Evolutionary conservation across 2,888 invertebrate species (phyloP).

Genomic region (Drosophila incognita): DNA sequence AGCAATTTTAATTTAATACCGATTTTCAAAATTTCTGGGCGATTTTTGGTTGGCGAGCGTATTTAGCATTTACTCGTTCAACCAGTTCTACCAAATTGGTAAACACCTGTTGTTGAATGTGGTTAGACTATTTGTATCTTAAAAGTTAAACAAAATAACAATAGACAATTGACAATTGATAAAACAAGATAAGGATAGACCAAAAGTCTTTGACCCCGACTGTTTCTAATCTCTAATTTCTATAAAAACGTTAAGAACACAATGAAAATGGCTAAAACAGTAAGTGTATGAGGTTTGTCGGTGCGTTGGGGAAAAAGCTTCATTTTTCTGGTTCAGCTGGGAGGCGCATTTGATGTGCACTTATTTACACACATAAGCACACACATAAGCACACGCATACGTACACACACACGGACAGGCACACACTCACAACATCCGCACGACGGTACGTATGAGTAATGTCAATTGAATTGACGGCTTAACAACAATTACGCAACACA

Average conservation of each 20-base stretch:
- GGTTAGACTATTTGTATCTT: not conserved
- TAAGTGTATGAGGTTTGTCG: slow-evolving; percentile 7
- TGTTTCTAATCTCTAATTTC: not conserved
- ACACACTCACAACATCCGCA: slow-evolving; percentile 51
- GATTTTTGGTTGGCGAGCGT: not conserved
- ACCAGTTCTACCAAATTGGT: not conserved
- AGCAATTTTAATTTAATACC: not conserved
- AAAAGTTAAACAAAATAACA: not conserved
- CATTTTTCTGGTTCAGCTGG: slow-evolving; percentile 15
- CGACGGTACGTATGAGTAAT: slow-evolving; percentile 71
- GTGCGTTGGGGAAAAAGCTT: not conserved
- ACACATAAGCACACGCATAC: slow-evolving; percentile 1
- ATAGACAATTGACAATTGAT: not conserved
- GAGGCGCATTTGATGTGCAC: slow-evolving; percentile 37
- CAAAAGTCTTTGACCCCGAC: not conserved
- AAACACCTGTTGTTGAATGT: not conserved
- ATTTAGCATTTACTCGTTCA: not conserved
- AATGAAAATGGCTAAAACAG: not conserved
- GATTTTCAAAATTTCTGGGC: not conserved
- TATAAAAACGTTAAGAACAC: not conserved
- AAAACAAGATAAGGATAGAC: not conserved
- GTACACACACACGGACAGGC: not conserved
- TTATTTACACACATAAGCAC: slow-evolving; percentile 30
- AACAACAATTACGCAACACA: slow-evolving; percentile 68
- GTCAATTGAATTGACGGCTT: slow-evolving; percentile 75